Evolutionary conservation across 2,888 invertebrate species (phyloP).

Genomic region (Caenorhabditis sp.): DNA sequence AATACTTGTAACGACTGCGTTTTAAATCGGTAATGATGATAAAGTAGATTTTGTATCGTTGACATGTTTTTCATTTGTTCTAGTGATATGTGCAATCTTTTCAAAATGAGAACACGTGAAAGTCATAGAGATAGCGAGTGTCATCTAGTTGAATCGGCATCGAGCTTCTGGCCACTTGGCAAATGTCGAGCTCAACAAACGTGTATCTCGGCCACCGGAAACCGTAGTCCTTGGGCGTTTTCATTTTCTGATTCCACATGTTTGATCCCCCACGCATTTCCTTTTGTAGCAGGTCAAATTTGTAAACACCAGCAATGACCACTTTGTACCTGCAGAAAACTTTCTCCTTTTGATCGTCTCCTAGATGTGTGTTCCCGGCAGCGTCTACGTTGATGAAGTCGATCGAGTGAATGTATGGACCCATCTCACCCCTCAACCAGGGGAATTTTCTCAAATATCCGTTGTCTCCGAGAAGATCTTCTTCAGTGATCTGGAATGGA

Average conservation of each 20-base stretch:
- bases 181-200: conserved; percentile 57
- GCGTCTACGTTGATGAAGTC: conserved; percentile 36
- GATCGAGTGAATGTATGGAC: conserved; percentile 36
- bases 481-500: conserved; percentile 38
- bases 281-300: conserved; percentile 32
- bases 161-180: conserved; percentile 30
- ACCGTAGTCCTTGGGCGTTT: conserved; percentile 38
- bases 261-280: conserved; percentile 2
- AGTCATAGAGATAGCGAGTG: conserved; percentile 46
- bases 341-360: conserved; percentile 19
- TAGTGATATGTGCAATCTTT: not conserved
- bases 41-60: not conserved
- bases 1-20: not conserved
- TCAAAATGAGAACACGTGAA: conserved; percentile 57
- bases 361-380: conserved; percentile 20
- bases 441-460: conserved; percentile 38
- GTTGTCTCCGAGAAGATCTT: conserved; percentile 51
- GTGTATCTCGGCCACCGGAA: conserved; percentile 46
- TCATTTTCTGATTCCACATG: conserved; percentile 29
- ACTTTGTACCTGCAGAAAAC: conserved; percentile 48
- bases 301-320: conserved; percentile 38
- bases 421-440: conserved; percentile 28
- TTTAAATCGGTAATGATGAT: too few relatives aligned
- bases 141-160: conserved; percentile 27
- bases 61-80: not conserved